Conservation (phyloP, 2,797 vertebrate genomes). For the Sylvia borin region DNA sequence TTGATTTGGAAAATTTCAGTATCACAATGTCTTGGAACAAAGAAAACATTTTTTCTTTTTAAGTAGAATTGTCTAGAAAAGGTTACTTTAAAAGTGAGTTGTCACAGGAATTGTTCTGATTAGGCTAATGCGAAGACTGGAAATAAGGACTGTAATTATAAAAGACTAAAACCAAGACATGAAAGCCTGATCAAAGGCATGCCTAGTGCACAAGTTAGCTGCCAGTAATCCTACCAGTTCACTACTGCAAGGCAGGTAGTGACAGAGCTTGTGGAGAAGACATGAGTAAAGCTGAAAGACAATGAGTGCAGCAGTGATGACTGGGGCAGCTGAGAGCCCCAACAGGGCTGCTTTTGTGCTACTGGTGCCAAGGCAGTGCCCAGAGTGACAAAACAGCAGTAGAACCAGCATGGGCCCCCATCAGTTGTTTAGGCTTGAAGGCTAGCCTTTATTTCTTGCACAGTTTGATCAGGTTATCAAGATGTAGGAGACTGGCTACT, state of each 20-base stretch:
- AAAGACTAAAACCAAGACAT: background rate
- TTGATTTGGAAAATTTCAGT: background rate
- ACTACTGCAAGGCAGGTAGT: background rate
- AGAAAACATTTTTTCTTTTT: background rate
- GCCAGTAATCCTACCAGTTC: background rate
- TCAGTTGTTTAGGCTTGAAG: background rate
- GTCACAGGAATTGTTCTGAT: background rate
- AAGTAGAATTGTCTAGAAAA: background rate
- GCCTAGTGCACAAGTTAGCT: background rate
- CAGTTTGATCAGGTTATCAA: background rate
- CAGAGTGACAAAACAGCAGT: background rate
- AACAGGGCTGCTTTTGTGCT: background rate
- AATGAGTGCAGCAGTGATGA: background rate
- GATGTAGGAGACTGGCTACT: background rate
- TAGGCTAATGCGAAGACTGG: background rate
- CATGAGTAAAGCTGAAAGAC: background rate
- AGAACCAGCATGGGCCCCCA: background rate
- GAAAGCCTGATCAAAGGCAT: background rate
- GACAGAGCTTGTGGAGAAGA: background rate
- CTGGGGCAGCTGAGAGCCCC: background rate
- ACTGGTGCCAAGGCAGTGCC: fast-evolving
- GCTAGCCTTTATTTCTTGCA: background rate
- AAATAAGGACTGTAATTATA: background rate
- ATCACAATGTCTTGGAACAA: background rate
- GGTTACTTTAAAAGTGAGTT: background rate